Evolutionary conservation across 2,797 vertebrate species (phyloP).

Genomic region (Gymnodraco acuticeps): DNA sequence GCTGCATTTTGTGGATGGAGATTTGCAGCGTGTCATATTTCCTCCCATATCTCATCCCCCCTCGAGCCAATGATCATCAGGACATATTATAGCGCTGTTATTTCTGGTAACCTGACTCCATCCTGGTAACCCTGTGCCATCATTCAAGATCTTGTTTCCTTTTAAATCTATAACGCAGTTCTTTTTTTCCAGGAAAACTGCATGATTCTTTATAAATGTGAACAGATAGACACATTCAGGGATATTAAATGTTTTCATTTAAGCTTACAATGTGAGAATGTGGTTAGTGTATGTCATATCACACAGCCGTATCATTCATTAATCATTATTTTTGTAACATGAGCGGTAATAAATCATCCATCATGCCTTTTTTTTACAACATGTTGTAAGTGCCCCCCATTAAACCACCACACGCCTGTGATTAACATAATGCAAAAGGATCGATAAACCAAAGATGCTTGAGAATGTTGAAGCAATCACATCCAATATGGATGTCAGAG

Average conservation of each 20-base stretch:
- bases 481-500: neutral
- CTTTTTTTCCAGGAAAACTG: neutral
- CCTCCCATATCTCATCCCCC: conserved; percentile 47
- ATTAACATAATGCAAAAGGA: conserved; percentile 39
- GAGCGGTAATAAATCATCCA: conserved; percentile 51
- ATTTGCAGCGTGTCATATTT: conserved; percentile 56
- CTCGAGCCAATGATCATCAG: conserved; percentile 13
- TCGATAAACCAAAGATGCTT: conserved; percentile 41
- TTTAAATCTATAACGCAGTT: neutral
- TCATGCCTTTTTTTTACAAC: neutral
- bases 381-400: conserved; percentile 43
- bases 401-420: conserved; percentile 47
- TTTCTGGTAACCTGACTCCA: conserved; percentile 54
- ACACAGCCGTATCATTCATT: conserved; percentile 6
- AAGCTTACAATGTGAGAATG: conserved; percentile 6
- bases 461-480: neutral
- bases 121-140: neutral
- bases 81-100: conserved; percentile 7
- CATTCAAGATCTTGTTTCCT: conserved; percentile 11
- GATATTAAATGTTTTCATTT: neutral
- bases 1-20: conserved; percentile 27
- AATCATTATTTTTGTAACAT: conserved; percentile 2
- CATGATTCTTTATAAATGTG: neutral
- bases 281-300: conserved; percentile 13
- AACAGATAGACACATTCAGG: neutral